phyloP scores from a whole-genome alignment of 2,797 vertebrate species.

The Anguilla anguilla region DNA sequence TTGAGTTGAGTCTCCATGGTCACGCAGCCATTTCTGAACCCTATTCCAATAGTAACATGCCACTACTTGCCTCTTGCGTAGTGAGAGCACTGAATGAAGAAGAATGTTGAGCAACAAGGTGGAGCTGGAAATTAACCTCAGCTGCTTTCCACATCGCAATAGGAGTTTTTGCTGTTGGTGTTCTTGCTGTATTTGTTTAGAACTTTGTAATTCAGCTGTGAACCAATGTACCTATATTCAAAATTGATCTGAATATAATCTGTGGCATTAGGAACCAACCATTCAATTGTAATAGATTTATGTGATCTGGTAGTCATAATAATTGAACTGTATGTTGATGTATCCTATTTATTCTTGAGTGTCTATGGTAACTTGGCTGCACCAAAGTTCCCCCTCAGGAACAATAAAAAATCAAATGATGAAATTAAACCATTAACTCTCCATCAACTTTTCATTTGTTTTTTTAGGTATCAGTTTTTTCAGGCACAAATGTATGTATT shows the following conservation, averaged over 20 bases:
- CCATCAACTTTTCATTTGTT: background rate
- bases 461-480: background rate
- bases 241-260: background rate
- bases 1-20: background rate
- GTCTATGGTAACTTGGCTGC: too few species aligned
- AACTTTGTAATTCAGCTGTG: background rate
- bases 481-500: background rate
- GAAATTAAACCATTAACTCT: too few species aligned
- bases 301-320: background rate
- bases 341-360: too few species aligned
- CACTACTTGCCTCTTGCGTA: background rate
- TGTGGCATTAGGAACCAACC: background rate
- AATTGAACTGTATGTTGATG: background rate
- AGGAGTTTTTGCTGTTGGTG: background rate
- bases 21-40: background rate
- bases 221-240: background rate
- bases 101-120: conserved; percentile 25
- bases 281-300: background rate
- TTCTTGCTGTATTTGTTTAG: background rate
- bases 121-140: conserved; percentile 21
- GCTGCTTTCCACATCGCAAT: background rate
- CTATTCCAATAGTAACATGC: background rate
- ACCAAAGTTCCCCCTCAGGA: background rate
- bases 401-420: background rate
- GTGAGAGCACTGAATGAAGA: background rate